Conservation (phyloP, 2,113 vertebrate species). For the Strix aluco region DNA sequence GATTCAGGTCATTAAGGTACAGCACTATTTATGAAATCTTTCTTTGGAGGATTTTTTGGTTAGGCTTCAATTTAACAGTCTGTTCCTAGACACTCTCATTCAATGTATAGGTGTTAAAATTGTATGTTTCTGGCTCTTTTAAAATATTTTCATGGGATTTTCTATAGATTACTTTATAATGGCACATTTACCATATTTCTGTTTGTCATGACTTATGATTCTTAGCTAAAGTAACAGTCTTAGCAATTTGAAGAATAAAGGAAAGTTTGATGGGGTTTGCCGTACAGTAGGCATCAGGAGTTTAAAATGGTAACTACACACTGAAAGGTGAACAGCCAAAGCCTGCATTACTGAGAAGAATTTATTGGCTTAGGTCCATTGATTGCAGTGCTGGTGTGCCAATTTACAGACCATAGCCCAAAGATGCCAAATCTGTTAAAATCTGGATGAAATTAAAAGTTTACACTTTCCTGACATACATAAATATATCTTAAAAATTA, state of each 20-base stretch:
- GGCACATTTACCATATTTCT: neutral
- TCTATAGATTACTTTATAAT: neutral
- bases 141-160: neutral
- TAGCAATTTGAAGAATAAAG: neutral
- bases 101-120: neutral
- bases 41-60: neutral
- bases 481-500: neutral
- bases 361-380: neutral
- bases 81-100: neutral
- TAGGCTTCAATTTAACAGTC: neutral
- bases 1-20: neutral
- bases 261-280: neutral
- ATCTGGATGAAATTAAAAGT: neutral
- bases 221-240: neutral
- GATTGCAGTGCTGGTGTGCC: neutral
- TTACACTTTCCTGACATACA: neutral
- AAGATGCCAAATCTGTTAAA: slow-evolving; percentile 13
- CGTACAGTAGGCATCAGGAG: neutral
- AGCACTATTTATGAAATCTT: neutral
- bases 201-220: neutral
- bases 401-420: neutral
- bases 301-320: neutral
- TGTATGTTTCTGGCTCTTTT: neutral
- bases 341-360: neutral
- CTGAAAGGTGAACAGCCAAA: neutral